A percentile compares a stretch with the other conserved stretches of the same genome.
Conservation (phyloP, 2,888 invertebrate species). For the Lampropteryx suffumata region DNA sequence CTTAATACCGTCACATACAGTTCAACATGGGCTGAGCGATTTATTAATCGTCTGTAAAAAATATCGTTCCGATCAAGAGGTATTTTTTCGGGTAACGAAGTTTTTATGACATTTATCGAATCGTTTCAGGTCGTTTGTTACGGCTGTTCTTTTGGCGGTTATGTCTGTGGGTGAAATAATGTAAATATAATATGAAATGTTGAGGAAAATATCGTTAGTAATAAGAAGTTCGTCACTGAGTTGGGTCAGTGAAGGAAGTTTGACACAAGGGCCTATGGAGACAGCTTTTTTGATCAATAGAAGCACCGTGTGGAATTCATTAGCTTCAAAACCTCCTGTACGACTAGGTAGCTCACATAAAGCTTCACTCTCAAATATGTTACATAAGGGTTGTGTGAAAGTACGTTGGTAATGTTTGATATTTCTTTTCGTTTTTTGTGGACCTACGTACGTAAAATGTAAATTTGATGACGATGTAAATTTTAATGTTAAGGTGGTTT, state of each 20-base stretch:
- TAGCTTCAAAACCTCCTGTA: no score
- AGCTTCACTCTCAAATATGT: no score
- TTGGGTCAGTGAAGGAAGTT: background rate
- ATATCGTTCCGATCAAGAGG: constrained; percentile 23
- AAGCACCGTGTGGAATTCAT: no score
- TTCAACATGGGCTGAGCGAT: constrained; percentile 7
- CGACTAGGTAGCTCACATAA: no score
- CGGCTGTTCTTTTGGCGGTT: constrained; percentile 21
- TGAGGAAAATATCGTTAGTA: constrained; percentile 10
- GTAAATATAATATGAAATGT: constrained; percentile 13
- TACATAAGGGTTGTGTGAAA: no score
- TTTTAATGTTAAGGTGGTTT: no score
- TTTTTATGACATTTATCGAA: constrained; percentile 29
- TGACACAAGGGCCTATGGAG: no score
- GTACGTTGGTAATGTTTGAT: no score
- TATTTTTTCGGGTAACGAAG: constrained; percentile 31
- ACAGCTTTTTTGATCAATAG: no score
- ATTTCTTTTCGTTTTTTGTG: no score
- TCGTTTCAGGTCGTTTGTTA: constrained; percentile 22
- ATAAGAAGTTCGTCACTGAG: background rate
- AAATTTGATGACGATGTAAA: no score
- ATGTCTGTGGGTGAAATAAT: constrained; percentile 21
- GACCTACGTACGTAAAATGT: no score
- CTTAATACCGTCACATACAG: constrained; percentile 4
- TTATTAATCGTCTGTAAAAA: constrained; percentile 4